Base-by-base conservation (phyloP, 2,888 invertebrate species). In the Portevinia maculata region DNA sequence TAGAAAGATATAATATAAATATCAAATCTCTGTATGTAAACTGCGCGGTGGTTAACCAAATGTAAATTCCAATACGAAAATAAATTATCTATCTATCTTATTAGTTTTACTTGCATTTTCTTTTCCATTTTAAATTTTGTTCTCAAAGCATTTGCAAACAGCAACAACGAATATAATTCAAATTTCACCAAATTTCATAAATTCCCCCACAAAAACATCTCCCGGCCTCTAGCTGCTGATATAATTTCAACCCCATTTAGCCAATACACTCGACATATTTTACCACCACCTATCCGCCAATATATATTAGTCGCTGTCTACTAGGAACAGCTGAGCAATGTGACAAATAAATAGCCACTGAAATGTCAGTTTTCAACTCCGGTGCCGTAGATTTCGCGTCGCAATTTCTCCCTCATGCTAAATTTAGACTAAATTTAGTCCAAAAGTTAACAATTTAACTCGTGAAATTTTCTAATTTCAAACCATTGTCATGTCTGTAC, bases 401-500 rank as follows among this genome's bases (percentile, higher is more conserved):
- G 65, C 65, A 79, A 79, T 79, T 59, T 71, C 39, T 34, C 44
- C 65, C 59, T 59, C 57, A 60, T 73, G 50, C 64, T 17, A 37
- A 53, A 8, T 41, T 59, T 44, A 19, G 34, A 62, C 34, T 52
- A 62, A 75, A 41, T 59, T 53, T 55, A 13, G 15, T 41, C 19
- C 41, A 78, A 52, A 28, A 17, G 8, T 19, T 8, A 28, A 11
- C 39, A 53, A 71, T 53, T 21, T 9, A 44, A 53, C 9, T 59
- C 34, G 11, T 50, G 50, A 65, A 65, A 65, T 48, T n/a, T 74
- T 13, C 9, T 15, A 48, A 57, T 48, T 65, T 59, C 65, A 17
- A 55, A 13, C 11, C 44, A 44, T 37, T 1, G 21, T n/a, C 44
- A 95, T 94, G 95, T 94, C 95, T 88, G 92, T 95, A 87, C 91